Base-by-base conservation (phyloP, 2,113 vertebrate species). In the Phodopus roborovskii region DNA sequence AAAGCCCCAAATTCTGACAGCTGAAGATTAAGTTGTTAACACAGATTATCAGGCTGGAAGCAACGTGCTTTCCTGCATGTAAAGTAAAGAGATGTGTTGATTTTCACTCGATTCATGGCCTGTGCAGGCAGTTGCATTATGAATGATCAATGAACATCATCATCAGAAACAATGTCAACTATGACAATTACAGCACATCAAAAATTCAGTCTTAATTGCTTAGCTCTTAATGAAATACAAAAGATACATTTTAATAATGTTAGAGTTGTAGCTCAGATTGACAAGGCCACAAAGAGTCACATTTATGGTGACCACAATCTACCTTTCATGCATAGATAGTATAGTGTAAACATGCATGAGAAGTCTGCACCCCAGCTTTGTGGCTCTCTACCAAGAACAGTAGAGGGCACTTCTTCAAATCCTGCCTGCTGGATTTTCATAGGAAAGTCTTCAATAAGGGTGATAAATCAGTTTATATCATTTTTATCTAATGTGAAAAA, bases 121-220 rank as follows among this genome's bases (percentile, higher is more conserved):
- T 96, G 83, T 98, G 88, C 94, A 95, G 95, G 88, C 94, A 95
- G 95, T 94, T 98, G 91, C 94, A 97, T 98, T 98, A 98, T 97
- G 97, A 98, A 98, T 98, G 98, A 98, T 98, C 98, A 97, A 85
- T 98, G 98, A 98, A 96, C 92, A 98, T 98, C 98, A 98, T 97
- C 96, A 98, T 97, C 97, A 98, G 97, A 98, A 98, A 98, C 94
- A 98, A 94, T 98, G 97, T 98, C 98, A 98, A 96, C 91, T 97
- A 89, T 98, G 96, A 98, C 97, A 98, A 96, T 98, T 98, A 98
- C 20, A 33, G 95, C 95, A 71, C 97, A 97, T 98, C 73, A 83
- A 97, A 98, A 98, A 98, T 98, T 97, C 95, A 98, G 98, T 97
- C 94, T 96, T 97, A 98, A 98, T 98, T 97, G 97, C 96, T 96